A percentile compares a stretch with the other conserved stretches of the same genome.
phyloP scores from a whole-genome alignment of 2,113 vertebrate genomes.

The Antidorcas marsupialis region DNA sequence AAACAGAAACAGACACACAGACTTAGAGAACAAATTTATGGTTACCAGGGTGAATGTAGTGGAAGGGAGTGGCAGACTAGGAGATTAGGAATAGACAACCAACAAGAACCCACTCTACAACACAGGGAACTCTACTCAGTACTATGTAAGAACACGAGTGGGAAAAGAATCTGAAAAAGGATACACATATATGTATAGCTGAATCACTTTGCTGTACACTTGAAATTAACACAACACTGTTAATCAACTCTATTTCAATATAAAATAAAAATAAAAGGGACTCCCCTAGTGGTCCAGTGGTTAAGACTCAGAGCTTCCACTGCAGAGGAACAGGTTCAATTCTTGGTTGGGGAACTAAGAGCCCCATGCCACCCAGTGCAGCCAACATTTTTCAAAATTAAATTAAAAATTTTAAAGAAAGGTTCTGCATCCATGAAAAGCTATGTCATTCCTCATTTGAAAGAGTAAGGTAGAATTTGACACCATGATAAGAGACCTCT shows the following conservation, averaged over 20 bases:
- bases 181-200: neutral
- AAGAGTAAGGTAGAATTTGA: neutral
- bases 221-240: neutral
- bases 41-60: too few species aligned
- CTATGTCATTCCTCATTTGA: neutral
- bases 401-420: neutral
- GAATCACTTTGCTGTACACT: neutral
- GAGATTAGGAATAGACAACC: too few species aligned
- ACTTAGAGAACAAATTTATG: too few species aligned
- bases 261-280: neutral
- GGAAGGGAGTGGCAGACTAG: too few species aligned
- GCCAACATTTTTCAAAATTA: too few species aligned
- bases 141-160: neutral
- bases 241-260: neutral
- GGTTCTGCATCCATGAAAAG: neutral
- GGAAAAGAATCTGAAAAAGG: neutral
- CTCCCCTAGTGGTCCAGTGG: too few species aligned
- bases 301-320: too few species aligned
- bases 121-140: neutral
- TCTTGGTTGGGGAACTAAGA: too few species aligned
- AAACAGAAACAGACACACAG: too few species aligned
- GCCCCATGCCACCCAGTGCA: too few species aligned
- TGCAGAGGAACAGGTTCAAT: too few species aligned
- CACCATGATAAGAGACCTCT: neutral
- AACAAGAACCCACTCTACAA: too few species aligned